Evolutionary conservation across 2,888 invertebrate genomes (phyloP), one percentile per base, ranked within the genome.

Genomic region (Gisinianus flammeolus): DNA sequence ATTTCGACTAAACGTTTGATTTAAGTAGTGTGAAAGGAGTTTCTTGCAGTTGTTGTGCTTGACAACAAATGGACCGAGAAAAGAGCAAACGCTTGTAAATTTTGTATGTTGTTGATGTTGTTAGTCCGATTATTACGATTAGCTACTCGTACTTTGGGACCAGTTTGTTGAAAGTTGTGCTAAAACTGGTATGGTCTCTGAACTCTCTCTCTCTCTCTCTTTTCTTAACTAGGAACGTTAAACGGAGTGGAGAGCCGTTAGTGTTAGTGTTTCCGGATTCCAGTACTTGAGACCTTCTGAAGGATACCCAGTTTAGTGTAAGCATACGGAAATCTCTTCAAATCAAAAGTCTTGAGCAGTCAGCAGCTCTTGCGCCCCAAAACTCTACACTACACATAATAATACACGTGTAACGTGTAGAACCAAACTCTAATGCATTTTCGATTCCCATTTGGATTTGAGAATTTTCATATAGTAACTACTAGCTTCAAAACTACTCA

Each of bases 231-330:
- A 19, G 5, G 35, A 8, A 12, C 35, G 5, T 5, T 35, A 12
- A 8, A 35, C 35, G 5, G 5, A 35, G 35, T 12, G 12, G 6
- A 35, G 6, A 35, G 35, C 5, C 35, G 35, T 8, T 35, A 8
- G 35, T 35, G 35, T 35, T 44, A 22, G 22, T 62, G 62, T 62
- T 62, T 62, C 62, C 62, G 62, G 62, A 62, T 62, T 62, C 12
- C 28, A 62, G 28, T 26, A 16, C 8, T 54, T 44, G 8, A 12
- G 54, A 54, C 54, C 8, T 24, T 24, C 12, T 28, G 62, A 6
- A 2, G 4, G 26, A 44, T 44, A 6, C 8, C 2, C 44, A 44
- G 19, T 44, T 4, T 44, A 44, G 16, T n/a, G n/a, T n/a, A n/a
- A 44, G 12, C 19, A 44, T 44, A 35, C 35, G 35, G 35, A 12